A percentile compares a stretch with the other conserved stretches of the same genome.
Conservation (phyloP, 92 coral and sea anemone species). For the Hydrozoanthus gracilis region DNA sequence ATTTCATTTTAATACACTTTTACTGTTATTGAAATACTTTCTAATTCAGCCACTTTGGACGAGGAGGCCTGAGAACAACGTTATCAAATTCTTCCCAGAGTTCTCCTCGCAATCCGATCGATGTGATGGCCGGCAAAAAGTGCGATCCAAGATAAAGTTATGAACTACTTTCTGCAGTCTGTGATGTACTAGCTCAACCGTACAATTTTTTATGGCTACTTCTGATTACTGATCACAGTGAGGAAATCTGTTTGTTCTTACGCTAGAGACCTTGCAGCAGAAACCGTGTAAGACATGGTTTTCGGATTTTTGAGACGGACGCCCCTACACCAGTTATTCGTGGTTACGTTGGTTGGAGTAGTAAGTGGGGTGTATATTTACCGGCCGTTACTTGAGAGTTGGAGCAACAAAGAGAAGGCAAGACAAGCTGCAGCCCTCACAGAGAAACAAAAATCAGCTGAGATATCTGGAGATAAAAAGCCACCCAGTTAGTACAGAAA, state of each 20-base stretch:
- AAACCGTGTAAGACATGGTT: conserved; percentile 31
- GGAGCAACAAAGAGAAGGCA: conserved; percentile 43
- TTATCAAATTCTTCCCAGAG: neutral
- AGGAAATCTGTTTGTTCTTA: neutral
- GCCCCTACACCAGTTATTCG: conserved; percentile 83
- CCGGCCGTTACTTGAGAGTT: conserved; percentile 73
- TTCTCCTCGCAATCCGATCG: too few species aligned
- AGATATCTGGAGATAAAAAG: neutral
- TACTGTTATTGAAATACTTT: neutral
- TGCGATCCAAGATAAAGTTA: too few species aligned
- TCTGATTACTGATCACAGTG: too few species aligned
- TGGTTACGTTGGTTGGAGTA: conserved; percentile 83
- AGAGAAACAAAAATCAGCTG: conserved; percentile 22
- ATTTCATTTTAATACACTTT: neutral
- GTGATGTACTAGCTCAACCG: too few species aligned
- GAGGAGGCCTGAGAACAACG: conserved; percentile 11
- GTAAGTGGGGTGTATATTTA: conserved; percentile 89
- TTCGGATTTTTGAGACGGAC: conserved; percentile 60
- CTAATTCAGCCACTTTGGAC: conserved; percentile 4
- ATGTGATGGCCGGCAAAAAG: too few species aligned
- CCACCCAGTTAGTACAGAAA: neutral
- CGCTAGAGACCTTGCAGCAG: neutral
- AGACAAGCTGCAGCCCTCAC: conserved; percentile 14
- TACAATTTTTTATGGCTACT: too few species aligned
- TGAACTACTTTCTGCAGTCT: too few species aligned